Conservation (phyloP, 2,797 vertebrate genomes). For the Takifugu rubripes region DNA sequence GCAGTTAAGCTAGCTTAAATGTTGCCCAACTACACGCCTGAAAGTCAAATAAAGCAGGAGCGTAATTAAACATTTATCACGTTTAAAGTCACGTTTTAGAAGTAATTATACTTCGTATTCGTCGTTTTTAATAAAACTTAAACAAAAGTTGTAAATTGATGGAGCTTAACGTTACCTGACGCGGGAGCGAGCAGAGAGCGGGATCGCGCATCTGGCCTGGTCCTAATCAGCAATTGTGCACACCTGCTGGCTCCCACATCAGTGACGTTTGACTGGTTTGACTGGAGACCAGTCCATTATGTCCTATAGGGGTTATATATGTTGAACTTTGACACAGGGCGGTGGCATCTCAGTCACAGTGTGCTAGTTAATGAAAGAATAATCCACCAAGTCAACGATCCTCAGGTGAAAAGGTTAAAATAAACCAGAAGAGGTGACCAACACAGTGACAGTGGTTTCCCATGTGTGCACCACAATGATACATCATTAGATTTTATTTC, state of each 20-base stretch:
- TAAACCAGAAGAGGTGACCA: not conserved
- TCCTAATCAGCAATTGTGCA: conserved; percentile 3
- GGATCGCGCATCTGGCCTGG: not conserved
- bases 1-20: no score
- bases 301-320: not conserved
- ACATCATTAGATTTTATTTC: conserved; percentile 65
- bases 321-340: conserved; percentile 19
- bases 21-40: no score
- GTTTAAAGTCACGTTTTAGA: no score
- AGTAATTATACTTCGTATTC: no score
- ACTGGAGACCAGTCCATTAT: not conserved
- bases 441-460: not conserved
- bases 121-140: no score
- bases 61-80: not conserved
- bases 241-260: conserved; percentile 19
- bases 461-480: conserved; percentile 8
- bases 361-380: not conserved
- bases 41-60: no score
- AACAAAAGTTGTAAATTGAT: no score
- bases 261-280: not conserved
- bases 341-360: not conserved
- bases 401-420: not conserved
- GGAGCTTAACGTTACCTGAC: conserved; percentile 6
- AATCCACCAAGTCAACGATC: not conserved
- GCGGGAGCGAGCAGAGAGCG: not conserved